Base-by-base conservation (phyloP, 1,140 invertebrate species). In the Apocrypta bakeri region DNA sequence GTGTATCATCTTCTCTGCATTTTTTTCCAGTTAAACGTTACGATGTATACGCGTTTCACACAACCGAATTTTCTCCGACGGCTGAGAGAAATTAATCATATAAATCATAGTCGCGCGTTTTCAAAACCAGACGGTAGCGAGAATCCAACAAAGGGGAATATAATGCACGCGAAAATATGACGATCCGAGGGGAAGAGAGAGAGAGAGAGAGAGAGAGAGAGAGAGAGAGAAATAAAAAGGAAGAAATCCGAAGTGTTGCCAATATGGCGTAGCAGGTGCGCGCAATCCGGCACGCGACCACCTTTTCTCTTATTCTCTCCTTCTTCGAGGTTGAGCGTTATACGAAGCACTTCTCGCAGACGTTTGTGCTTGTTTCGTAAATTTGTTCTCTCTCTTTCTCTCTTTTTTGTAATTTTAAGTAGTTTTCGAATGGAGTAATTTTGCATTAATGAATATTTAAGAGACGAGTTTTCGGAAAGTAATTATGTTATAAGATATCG, bases 211-310 rank as follows among this genome's bases (percentile, higher is more conserved):
- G 14, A 29, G 11, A 69, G 12, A 29, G 27, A 69, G 27, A 66
- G 17, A 81, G 56, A 83, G 81, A 80, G 61, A 71, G 76, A 73
- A 77, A 83, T 81, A 82, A 83, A n/a, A n/a, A n/a, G n/a, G 80
- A 85, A 79, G 82, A 82, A 81, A 80, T 81, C 24, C 77, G 68
- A 81, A 84, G 79, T 83, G 82, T 63, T 83, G 48, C 83, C 78
- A 42, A 76, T 64, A 63, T 66, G 37, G 27, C 33, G 42, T 31
- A 68, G 74, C 82, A 71, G 76, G 82, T 80, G 78, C 78, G 72
- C 37, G 31, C 56, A 76, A 80, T 80, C 69, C 78, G 69, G 69
- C 79, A 81, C 79, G 79, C 79, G 71, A 81, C 56, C 79, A 66
- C 73, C 78, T 85, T 84, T 84, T 78, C 77, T 64, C 24, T 66